A percentile compares a stretch with the other conserved stretches of the same genome.
Evolutionary conservation across 2,888 invertebrate species (phyloP).

Genomic region (Tenthredo amoena): DNA sequence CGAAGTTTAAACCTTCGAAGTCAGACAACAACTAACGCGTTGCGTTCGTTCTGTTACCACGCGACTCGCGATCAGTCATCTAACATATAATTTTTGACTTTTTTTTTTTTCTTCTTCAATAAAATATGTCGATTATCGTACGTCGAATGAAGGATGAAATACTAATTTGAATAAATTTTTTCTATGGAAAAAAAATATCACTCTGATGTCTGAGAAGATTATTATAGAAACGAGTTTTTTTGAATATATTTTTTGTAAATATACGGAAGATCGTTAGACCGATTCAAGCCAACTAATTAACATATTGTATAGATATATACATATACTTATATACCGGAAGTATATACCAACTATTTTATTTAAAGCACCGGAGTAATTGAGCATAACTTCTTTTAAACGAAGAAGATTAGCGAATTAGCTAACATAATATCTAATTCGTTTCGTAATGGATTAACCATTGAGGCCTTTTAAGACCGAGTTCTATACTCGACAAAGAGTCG

Average conservation of each 20-base stretch:
- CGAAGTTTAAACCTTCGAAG: slow-evolving; percentile 45
- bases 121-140: too few relatives aligned
- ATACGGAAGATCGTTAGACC: neutral
- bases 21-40: slow-evolving; percentile 46
- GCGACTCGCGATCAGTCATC: slow-evolving; percentile 5
- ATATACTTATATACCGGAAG: neutral
- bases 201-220: neutral
- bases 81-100: neutral
- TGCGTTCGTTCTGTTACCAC: slow-evolving; percentile 29
- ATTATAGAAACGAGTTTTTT: neutral
- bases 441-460: slow-evolving; percentile 5
- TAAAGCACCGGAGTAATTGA: slow-evolving; percentile 18
- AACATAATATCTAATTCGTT: slow-evolving; percentile 14
- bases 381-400: neutral
- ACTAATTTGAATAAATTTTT: too few relatives aligned
- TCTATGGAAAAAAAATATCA: neutral
- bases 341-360: neutral
- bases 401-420: slow-evolving; percentile 10
- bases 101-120: neutral
- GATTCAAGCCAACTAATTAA: neutral
- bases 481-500: neutral
- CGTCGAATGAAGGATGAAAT: too few relatives aligned
- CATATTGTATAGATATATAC: neutral
- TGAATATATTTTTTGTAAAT: neutral
- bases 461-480: neutral